Base-by-base conservation (phyloP, 2,888 invertebrate genomes). In the Oligia latruncula region DNA sequence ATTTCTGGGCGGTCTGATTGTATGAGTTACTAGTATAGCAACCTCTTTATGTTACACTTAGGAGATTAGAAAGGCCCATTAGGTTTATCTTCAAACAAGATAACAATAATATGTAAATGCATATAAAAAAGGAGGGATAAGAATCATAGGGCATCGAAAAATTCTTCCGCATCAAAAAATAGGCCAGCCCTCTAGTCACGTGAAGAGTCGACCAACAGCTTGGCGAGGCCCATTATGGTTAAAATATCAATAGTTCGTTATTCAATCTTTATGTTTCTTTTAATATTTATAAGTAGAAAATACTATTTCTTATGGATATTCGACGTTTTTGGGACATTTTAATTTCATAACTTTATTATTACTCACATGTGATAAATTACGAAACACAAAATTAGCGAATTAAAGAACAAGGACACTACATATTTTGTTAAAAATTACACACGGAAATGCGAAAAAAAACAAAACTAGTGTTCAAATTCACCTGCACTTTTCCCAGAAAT, bases 11-110 rank as follows among this genome's bases (percentile, higher is more conserved):
- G 15, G 17, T 35, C 49, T 66, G 8, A 43, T 64, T 74, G 52
- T 64, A n/a, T 40, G 58, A n/a, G 62, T 70, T 52, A 29, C 60
- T 11, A 62, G 60, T 62, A 43, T 46, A 40, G 62, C 64, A 66
- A 75, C 40, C 13, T 65, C 62, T 58, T 78, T 71, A 71, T 20
- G 2, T 64, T 52, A 65, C 55, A 79, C n/a, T 77, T 66, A 58
- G 13, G 23, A 67, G 60, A 82, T 82, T 77, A 68, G 40, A 67
- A 52, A 15, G 1, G 35, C 0, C 46, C 23, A 17, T 40, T 40
- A 17, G 17, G 9, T 23, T 71, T 62, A 17, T 40, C 40, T 71
- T 35, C 13, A n/a, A n/a, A n/a, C 9, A 17, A n/a, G 8, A 17
- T 67, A 67, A 17, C 40, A 40, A 40, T 65, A 15, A 29, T 29